Evolutionary conservation across 2,797 vertebrate species (phyloP), one percentile per base, ranked within the genome.

Genomic region (Myoxocephalus aenaeus): DNA sequence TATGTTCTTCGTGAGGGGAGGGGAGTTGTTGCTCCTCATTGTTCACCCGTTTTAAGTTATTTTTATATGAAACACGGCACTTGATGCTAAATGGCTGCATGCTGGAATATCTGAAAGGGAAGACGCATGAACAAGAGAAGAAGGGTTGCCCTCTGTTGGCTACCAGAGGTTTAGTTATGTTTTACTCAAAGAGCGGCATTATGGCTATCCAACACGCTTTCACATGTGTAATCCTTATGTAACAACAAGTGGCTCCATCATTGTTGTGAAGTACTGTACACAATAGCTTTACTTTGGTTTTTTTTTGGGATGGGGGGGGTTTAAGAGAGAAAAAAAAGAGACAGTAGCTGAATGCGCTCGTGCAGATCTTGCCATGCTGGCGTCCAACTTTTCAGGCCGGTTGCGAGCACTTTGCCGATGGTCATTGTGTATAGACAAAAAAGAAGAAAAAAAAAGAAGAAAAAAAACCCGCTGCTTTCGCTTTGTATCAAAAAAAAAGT

Each of bases 251-350:
- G 92, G 87, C 86, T 92, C 89, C 87, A 87, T 84, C 65, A 12
- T 84, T 88, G 88, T 94, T 91, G 90, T 92, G 90, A 93, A 95
- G 95, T 96, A 95, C 95, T 96, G 94, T 95, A 95, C 89, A 93
- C 94, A 87, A 96, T 95, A 96, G 95, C 95, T 96, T 96, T 96
- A 96, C 92, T 90, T 90, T 93, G 80, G 90, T 88, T 87, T 50
- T 71, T 48, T 63, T 66, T 48, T 61, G 9, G 2, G n/a, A n/a
- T n/a, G n/a, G n/a, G n/a, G 25, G 25, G 25, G 25, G 25, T 27
- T 46, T 65, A 65, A 71, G 82, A 57, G 38, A 59, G n/a, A 62
- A 56, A 53, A 65, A 79, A 29, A 53, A 84, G 73, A 81, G 75
- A 83, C 77, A 86, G 86, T 88, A 92, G 90, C 88, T 85, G 80